These are phyloP conservation scores for Oxycera nigricornis DNA, from an alignment of 2,888 invertebrate species.

Conservation along the genomic window DNA sequence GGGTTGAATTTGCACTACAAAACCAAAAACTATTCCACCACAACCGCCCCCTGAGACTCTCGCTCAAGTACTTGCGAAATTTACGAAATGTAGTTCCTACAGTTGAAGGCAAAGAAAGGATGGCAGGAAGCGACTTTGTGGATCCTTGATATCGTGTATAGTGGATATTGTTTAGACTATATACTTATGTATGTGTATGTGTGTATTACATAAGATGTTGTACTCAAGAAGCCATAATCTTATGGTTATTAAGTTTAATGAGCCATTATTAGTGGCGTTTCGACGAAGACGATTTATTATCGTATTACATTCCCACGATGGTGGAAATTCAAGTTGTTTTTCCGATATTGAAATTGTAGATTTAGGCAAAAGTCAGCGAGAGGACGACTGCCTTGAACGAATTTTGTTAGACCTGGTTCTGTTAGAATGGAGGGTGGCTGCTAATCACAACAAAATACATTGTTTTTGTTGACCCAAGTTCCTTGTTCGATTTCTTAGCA, in stretches of 20 bases:
- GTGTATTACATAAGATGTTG: not conserved
- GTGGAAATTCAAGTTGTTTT: not conserved
- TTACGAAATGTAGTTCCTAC: too few species aligned
- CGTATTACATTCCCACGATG: constrained; percentile 17
- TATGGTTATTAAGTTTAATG: constrained; percentile 45
- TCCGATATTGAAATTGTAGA: constrained; percentile 13
- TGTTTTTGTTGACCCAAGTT: not conserved
- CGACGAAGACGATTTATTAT: constrained; percentile 44
- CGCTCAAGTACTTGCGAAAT: not conserved
- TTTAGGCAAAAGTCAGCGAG: not conserved
- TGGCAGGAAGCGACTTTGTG: not conserved
- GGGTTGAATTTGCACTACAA: not conserved
- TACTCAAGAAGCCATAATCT: constrained; percentile 44
- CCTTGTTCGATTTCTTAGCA: not conserved
- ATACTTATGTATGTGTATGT: not conserved
- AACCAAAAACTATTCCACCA: not conserved
- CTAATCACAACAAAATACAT: not conserved
- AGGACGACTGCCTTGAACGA: not conserved
- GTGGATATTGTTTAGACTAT: not conserved
- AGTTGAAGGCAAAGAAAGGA: too few species aligned
- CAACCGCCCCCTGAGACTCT: too few species aligned
- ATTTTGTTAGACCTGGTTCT: too few species aligned
- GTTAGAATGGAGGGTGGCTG: not conserved
- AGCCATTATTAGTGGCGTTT: constrained; percentile 46
- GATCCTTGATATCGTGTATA: not conserved